Base-by-base conservation (phyloP, 2,797 vertebrate genomes). In the Ptychadena robeensis region DNA sequence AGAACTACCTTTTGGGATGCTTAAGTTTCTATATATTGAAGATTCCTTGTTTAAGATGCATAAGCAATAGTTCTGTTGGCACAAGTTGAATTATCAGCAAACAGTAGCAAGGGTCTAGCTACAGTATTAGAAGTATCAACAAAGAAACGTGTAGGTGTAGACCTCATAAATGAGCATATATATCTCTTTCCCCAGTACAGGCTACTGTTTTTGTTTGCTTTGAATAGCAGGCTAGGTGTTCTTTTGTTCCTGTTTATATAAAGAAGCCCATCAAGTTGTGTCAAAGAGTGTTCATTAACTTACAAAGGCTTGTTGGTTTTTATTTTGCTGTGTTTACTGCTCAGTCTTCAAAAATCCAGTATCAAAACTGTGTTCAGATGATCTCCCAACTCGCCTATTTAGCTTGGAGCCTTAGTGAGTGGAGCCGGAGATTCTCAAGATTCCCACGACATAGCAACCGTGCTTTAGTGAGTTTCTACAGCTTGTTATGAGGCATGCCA, bases 401-500 rank as follows among this genome's bases (percentile, higher is more conserved):
- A 89, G 87, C 91, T 90, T 83, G 86, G 82, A 86, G 79, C 91
- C 90, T 81, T 83, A 87, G 83, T 57, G 87, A 90, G 93, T 94
- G 93, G 89, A 94, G 95, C 93, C 85, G 82, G 87, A 92, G 95
- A 98, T 99, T 97, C 96, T 91, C 95, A 79, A 93, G 94, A 98
- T 99, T 97, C 97, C 94, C 86, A 89, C 91, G 87, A 90, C 96
- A 97, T 98, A 94, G 96, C 96, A 92, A 96, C 92, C 91, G 88
- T 94, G 94, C 96, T 93, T 95, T 31, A 1, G 91, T 92, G 94
- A 92, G 94, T 95, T 96, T 95, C 95, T 95, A 91, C 95, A 95
- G 96, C 96, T 97, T 96, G 96, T 97, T 96, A 95, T 93, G 93
- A 91, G 89, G 91, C 93, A 99, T 99, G 96, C 97, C 96, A 0